phyloP scores from a whole-genome alignment of 2,888 invertebrate species.

The Mimachlamys varia region DNA sequence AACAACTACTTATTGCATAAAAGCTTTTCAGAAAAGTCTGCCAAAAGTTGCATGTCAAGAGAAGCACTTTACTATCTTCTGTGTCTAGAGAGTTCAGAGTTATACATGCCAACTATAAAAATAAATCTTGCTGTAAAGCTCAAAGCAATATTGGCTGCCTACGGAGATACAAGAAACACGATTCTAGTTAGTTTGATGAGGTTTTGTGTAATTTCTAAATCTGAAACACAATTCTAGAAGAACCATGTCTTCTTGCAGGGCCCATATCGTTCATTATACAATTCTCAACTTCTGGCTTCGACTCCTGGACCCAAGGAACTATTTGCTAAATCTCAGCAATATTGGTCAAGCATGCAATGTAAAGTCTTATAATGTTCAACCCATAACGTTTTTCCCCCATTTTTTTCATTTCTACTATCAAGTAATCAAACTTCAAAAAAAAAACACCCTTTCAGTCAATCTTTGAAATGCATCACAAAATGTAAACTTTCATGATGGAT shows the following conservation, averaged over 20 bases:
- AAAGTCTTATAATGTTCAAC: too few relatives aligned
- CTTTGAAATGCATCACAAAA: too few relatives aligned
- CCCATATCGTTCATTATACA: too few relatives aligned
- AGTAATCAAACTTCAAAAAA: too few relatives aligned
- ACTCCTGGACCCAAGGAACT: too few relatives aligned
- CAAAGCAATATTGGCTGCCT: neutral
- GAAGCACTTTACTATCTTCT: slow-evolving; percentile 1
- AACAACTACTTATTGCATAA: neutral
- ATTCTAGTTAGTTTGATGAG: neutral
- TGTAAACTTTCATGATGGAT: too few relatives aligned
- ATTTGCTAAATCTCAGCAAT: too few relatives aligned
- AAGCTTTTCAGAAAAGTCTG: slow-evolving; percentile 26
- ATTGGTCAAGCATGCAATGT: too few relatives aligned
- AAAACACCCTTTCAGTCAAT: too few relatives aligned
- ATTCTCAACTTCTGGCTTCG: too few relatives aligned
- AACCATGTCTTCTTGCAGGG: neutral
- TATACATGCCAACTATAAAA: neutral
- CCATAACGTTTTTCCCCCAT: too few relatives aligned
- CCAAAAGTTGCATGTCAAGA: slow-evolving; percentile 20
- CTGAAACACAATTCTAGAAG: neutral
- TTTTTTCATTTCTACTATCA: too few relatives aligned
- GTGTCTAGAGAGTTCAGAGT: slow-evolving; percentile 8
- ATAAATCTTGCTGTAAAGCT: neutral
- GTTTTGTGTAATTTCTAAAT: neutral
- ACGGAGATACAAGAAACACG: neutral